Evolutionary conservation across 92 coral and sea anemone species (phyloP), one percentile per base, ranked within the genome.

Genomic region (Bergia puertoricense): DNA sequence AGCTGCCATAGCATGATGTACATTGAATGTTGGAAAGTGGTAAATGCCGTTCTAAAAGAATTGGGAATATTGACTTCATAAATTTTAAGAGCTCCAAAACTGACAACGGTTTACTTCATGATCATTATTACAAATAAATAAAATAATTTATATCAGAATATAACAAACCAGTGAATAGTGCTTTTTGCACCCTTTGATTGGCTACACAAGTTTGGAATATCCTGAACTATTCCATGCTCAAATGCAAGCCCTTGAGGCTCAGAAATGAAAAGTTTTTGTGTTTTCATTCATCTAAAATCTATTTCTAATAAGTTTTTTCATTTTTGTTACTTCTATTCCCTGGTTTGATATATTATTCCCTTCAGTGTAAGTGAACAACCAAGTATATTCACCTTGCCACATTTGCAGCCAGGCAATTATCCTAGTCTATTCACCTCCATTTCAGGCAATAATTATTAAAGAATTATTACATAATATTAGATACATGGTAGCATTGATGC

Each of bases 21-120:
- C 89, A 86, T 11, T 16, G 39, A 77, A 76, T 42, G 14, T 86
- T 67, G 56, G 88, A 44, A 76, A 67, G 45, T 66, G 68, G 79
- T 74, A 85, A 40, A 76, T 69, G 8, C 50, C 51, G 15, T 8
- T 15, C 80, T 76, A 20, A 76, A 5, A 14, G 22, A 62, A 62
- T 4, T 18, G 22, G 69, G 18, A 62, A 62, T 4, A 14, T 14
- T 4, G 22, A 62, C 30, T 30, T 30, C 30, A 30, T 30, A 30
- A 30, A 30, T 30, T 30, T 30, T 30, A 30, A 30, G 30, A 30
- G 30, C 30, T 30, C 30, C 30, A 30, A 30, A 30, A 30, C 30
- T 14, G 8, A 7, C 22, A 20, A 68, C 74, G 0, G 38, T 68
- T 68, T 68, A 2, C 74, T 68, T 38, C 74, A 68, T 68, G 74